Evolutionary conservation across 1,140 invertebrate genomes (phyloP).

Genomic region (Chymomyza costata): DNA sequence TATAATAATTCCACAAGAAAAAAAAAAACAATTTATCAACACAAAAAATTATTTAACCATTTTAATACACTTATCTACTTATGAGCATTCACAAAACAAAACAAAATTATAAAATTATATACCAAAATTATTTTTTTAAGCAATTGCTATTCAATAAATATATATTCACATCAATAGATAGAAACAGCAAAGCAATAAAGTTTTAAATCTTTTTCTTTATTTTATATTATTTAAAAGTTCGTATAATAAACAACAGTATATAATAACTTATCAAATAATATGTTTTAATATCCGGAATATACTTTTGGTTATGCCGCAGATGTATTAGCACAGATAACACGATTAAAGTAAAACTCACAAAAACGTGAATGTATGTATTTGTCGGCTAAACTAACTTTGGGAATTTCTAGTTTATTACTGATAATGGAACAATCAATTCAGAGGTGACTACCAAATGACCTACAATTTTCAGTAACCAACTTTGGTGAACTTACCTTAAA

Average conservation of each 20-base stretch:
- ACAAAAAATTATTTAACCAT: too few species aligned
- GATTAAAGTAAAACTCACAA: too few species aligned
- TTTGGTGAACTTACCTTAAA: too few species aligned
- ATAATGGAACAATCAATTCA: too few species aligned
- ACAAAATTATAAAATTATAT: conserved; percentile 52
- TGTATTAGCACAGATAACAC: too few species aligned
- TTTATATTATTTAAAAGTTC: conserved; percentile 25
- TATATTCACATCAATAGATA: conserved; percentile 59
- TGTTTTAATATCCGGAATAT: background rate
- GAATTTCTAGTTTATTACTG: too few species aligned
- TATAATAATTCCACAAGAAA: conserved; percentile 27
- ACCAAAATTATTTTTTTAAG: conserved; percentile 31
- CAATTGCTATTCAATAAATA: conserved; percentile 42
- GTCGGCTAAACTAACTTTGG: too few species aligned
- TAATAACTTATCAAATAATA: conserved; percentile 14
- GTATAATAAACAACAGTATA: conserved; percentile 3
- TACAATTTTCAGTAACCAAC: too few species aligned
- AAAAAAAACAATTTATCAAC: conserved; percentile 10
- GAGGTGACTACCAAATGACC: too few species aligned
- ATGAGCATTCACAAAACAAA: conserved; percentile 35
- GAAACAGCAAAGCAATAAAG: conserved; percentile 19
- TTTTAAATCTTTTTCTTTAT: conserved; percentile 32
- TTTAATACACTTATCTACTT: too few species aligned
- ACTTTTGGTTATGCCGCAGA: too few species aligned
- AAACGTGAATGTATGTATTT: too few species aligned